Base-by-base conservation (phyloP, 2,113 vertebrate genomes). In the Nettapus auritus region DNA sequence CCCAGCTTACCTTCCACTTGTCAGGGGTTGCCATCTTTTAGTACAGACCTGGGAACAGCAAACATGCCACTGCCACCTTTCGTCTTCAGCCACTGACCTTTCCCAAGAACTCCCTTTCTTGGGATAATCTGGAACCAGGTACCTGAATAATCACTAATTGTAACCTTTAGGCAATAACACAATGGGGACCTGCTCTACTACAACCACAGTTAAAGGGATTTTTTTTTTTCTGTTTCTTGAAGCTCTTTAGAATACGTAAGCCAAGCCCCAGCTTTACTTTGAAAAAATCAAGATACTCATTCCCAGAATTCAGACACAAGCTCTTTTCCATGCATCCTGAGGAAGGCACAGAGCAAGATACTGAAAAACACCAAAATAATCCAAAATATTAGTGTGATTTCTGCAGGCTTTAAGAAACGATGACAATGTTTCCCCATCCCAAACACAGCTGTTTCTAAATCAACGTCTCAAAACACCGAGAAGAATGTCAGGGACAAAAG, bases 401-500 rank as follows among this genome's bases (percentile, higher is more conserved):
- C 69, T 62, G 25, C 52, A 52, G 40, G 53, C 48, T 62, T 40
- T 69, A 74, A 71, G 38, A 71, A 86, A 64, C 33, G 6, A 53
- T 1, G 9, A 42, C 40, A 60, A 33, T 5, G 0, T 1, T 22
- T 42, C 19, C 22, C 8, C 17, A 4, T 9, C 13, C 55, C 34
- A 25, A 56, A 56, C 6, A 50, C 1, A 25, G 17, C 5, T 33
- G 25, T 19, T 53, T 79, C 62, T 63, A 53, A 82, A 67, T 8
- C 16, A 82, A 13, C 1, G 1, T 53, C 59, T 70, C 60, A 78
- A 53, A 34, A 56, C 29, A 57, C 33, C 5, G 29, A 84, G 74
- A 74, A 4, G 78, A 42, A n/a, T 1, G 5, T 8, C 48, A 56
- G 13, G 38, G 34, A 52, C 11, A 5, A 17, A 86, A 23, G 59